Base-by-base conservation (phyloP, 53 echinoderm and acorn worm genomes). In the Holothuria scabra region DNA sequence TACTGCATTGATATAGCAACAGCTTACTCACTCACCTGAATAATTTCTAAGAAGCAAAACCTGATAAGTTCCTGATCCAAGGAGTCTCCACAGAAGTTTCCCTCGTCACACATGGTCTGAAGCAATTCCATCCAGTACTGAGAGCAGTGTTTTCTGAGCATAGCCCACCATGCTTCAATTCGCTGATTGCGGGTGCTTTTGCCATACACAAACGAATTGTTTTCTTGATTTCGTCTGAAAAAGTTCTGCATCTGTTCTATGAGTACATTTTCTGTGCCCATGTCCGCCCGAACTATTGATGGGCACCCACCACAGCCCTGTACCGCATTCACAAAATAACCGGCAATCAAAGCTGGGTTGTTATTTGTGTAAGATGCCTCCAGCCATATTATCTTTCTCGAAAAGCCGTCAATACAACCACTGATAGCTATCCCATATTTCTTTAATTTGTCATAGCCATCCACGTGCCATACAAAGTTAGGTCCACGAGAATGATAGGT, bases 11-110 rank as follows among this genome's bases (percentile, higher is more conserved):
- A 52, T 52, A 52, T 52, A 52, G 18, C 18, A 16, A 52, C 18
- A 52, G 13, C 52, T 52, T 14, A 16, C 18, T 52, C 1, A 64
- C 65, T 64, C 28, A 88, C 89, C 89, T 88, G 84, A 28, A 85
- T 55, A 21, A 66, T 32, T 25, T 57, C 55, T 66, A 85, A 13
- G 22, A 64, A 64, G 24, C 65, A 64, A 24, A 64, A 64, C 1
- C 31, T 28, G 12, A 64, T 28, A 28, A 64, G 31, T 29, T 28
- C 65, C 20, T 64, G 28, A 31, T 64, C 65, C 65, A 64, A 31
- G 2, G 28, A 19, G 28, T 31, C 65, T 14, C 65, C 31, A 64
- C 20, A 28, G 31, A 64, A 64, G 28, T 29, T 10, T 19, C 65
- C 65, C 28, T 64, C 65, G 31, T 64, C 65, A 12, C 26, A 31